A percentile compares a stretch with the other conserved stretches of the same genome.
phyloP scores from a whole-genome alignment of 1,140 invertebrate genomes.

The Lerema accius region DNA sequence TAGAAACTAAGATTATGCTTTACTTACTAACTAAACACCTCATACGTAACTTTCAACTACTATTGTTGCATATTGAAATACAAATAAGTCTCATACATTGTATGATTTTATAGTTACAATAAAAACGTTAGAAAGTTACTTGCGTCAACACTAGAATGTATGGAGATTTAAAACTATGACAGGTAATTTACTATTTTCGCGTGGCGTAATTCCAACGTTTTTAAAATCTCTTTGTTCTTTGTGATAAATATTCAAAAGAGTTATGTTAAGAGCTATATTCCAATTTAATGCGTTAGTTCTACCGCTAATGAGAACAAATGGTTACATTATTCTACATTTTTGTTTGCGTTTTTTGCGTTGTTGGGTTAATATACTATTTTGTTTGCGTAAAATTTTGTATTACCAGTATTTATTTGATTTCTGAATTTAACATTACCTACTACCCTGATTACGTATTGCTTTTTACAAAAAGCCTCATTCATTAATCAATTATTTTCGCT shows the following conservation, averaged over 20 bases:
- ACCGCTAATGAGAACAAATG: conserved; percentile 25
- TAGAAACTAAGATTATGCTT: no score
- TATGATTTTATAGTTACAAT: conserved; percentile 4
- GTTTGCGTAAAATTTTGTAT: not conserved
- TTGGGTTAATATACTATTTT: not conserved
- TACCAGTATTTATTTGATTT: conserved; percentile 23
- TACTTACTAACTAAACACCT: not conserved
- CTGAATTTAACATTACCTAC: conserved; percentile 12
- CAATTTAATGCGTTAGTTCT: conserved; percentile 1
- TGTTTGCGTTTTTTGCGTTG: conserved; percentile 1
- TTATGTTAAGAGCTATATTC: conserved; percentile 16
- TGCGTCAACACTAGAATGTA: conserved; percentile 11
- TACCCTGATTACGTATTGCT: not conserved
- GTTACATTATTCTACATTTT: conserved; percentile 25
- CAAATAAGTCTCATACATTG: not conserved
- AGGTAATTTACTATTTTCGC: conserved; percentile 18
- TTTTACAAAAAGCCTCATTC: not conserved
- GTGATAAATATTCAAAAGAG: conserved; percentile 22
- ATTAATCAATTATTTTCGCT: conserved; percentile 9
- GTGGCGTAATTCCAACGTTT: conserved; percentile 20
- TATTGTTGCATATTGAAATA: not conserved
- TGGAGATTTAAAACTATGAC: conserved; percentile 17
- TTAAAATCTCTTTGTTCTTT: conserved; percentile 24
- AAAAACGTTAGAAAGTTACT: conserved; percentile 3
- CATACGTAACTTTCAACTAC: no score